phyloP scores from a whole-genome alignment of 2,888 invertebrate genomes.

The Tribolium freemani region DNA sequence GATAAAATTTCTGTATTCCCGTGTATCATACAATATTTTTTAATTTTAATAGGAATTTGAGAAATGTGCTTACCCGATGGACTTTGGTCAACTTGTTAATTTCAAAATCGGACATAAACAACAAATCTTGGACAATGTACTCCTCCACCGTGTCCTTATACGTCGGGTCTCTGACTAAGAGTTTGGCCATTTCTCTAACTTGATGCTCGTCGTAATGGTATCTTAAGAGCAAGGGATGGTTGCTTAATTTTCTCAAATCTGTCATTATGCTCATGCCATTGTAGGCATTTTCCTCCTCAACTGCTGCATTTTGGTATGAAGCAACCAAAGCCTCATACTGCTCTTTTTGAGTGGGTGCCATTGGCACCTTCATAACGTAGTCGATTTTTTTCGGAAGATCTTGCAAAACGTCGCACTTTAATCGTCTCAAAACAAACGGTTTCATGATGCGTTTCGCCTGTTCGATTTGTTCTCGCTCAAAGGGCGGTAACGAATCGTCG shows the following conservation, averaged over 20 bases:
- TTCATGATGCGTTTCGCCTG: slow-evolving; percentile 97
- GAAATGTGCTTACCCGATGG: slow-evolving; percentile 72
- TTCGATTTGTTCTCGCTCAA: slow-evolving; percentile 90
- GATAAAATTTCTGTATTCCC: too few species aligned
- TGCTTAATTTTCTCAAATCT: slow-evolving; percentile 93
- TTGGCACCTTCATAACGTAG: slow-evolving; percentile 75
- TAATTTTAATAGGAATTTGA: too few species aligned
- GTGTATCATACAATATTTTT: too few species aligned
- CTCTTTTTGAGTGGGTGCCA: slow-evolving; percentile 81
- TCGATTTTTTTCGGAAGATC: slow-evolving; percentile 90
- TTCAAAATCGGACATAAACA: slow-evolving; percentile 92
- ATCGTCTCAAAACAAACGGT: slow-evolving; percentile 91
- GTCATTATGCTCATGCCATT: slow-evolving; percentile 88
- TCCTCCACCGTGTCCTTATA: slow-evolving; percentile 85
- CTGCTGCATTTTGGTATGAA: slow-evolving; percentile 75
- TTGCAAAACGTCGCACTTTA: slow-evolving; percentile 88
- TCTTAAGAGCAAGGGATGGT: slow-evolving; percentile 91
- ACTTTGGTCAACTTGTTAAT: slow-evolving; percentile 83
- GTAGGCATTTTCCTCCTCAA: slow-evolving; percentile 57
- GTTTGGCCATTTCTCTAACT: slow-evolving; percentile 77
- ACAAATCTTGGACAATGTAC: slow-evolving; percentile 89
- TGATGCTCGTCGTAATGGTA: slow-evolving; percentile 78
- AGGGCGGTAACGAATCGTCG: slow-evolving; percentile 79
- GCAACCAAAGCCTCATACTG: slow-evolving; percentile 81
- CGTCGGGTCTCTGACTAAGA: slow-evolving; percentile 75